phyloP scores from a whole-genome alignment of 2,113 vertebrate species.

The Gobius niger region DNA sequence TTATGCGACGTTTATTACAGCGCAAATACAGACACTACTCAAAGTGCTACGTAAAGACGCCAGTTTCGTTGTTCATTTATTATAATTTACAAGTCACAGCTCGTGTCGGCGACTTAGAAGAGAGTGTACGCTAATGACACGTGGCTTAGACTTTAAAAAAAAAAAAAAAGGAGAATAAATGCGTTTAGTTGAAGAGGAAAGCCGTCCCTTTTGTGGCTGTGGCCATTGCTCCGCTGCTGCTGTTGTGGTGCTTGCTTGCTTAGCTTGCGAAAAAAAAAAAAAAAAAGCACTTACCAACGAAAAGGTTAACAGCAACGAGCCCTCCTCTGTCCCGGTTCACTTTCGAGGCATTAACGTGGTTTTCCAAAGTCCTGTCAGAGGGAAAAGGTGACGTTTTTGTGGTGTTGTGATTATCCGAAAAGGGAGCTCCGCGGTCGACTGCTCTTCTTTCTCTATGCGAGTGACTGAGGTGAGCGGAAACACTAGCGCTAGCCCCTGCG shows the following conservation, averaged over 20 bases:
- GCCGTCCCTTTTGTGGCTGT: conserved; percentile 13
- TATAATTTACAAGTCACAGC: conserved; percentile 12
- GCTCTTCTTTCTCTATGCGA: conserved; percentile 50
- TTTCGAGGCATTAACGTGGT: conserved; percentile 62
- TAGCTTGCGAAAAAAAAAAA: conserved; percentile 54
- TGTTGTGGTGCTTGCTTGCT: conserved; percentile 23
- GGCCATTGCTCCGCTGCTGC: conserved; percentile 41
- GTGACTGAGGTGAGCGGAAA: conserved; percentile 62
- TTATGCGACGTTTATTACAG: conserved; percentile 1
- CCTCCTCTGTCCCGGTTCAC: conserved; percentile 66
- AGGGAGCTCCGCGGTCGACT: background rate
- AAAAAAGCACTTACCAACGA: conserved; percentile 68
- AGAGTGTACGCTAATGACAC: background rate
- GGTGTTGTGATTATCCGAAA: conserved; percentile 18
- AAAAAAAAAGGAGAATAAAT: background rate
- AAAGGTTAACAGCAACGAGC: conserved; percentile 67
- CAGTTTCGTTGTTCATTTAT: conserved; percentile 18
- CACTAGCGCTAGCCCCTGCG: conserved; percentile 51
- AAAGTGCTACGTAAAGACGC: conserved; percentile 18
- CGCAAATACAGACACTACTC: background rate
- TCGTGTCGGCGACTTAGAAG: background rate
- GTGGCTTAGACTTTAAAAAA: background rate
- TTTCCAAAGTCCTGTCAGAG: conserved; percentile 16
- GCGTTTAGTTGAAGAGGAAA: background rate
- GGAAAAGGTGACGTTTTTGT: conserved; percentile 17